Base-by-base conservation (phyloP, 2,888 invertebrate species). In the Cataglyphis rosenhaueri region DNA sequence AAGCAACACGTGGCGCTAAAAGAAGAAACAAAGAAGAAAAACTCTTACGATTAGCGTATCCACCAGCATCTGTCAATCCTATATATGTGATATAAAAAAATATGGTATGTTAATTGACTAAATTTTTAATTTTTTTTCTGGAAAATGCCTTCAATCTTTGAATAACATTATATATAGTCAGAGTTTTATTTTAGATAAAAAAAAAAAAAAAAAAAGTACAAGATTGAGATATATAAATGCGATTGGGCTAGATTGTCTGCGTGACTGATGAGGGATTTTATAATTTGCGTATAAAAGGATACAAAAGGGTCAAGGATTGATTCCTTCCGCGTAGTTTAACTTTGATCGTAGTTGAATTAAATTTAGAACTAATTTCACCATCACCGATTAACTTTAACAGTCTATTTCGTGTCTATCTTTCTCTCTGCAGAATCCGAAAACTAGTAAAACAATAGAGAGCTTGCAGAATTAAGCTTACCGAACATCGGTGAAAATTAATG, bases 291-390 rank as follows among this genome's bases (percentile, higher is more conserved):
- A 59, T 59, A 48, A 4, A 21, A 18, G 18, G 18, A 44, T n/a
- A 38, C 15, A 4, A 78, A 59, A 68, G 21, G 18, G 15, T 78
- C 59, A 59, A 61, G 29, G 59, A 10, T 61, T 59, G 35, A 79
- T 79, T 70, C 44, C 35, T 79, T 32, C 21, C 32, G 57, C 57
- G 32, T 78, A 66, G 70, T 70, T 79, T 70, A 35, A 79, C 59
- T 70, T 79, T 44, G 32, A 70, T 32, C 59, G 70, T 55, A 70
- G 59, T 70, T 70, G 59, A 61, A 70, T 79, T 79, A 70, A 68
- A 70, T 78, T 70, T 59, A 32, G 44, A 32, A 44, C 41, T 44
- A 70, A 70, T 79, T 70, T 59, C 21, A 35, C 59, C 44, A 70
- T 61, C 70, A 32, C 1, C 78, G 59, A 79, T 79, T 79, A 70